Evolutionary conservation across 2,888 invertebrate species (phyloP), one percentile per base, ranked within the genome.

Genomic region (Anoncus sp.): DNA sequence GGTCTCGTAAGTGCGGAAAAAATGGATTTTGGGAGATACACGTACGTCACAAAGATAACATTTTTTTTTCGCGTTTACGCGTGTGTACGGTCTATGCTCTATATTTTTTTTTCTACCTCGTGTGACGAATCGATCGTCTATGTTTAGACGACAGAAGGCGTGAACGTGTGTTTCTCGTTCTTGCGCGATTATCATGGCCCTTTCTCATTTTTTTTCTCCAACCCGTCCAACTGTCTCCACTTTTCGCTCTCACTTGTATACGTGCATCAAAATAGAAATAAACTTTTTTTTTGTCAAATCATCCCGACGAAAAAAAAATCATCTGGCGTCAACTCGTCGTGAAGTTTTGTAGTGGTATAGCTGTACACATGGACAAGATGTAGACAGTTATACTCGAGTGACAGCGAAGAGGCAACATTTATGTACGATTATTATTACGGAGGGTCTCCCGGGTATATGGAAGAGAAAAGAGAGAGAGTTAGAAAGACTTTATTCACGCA

Each of bases 401-500:
- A 77, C 67, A 45, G 57, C 18, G 47, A 7, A 35, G 57, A 59
- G 49, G 57, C 51, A 51, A 51, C 69, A 73, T 65, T 77, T 77
- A 69, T 74, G 55, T 74, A 47, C 62, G 62, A 69, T 70, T 77
- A 71, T 49, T n/a, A n/a, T 18, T 47, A 59, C 59, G 59, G 38
- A 49, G 20, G 22, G 16, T 59, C 38, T 49, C 38, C n/a, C 12
- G 38, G 35, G 31, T 24, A 51, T 27, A 49, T 35, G 22, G 18
- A 35, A 59, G 69, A 47, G 59, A 22, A 45, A n/a, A 40, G 16
- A 27, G 14, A 43, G 59, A 27, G 38, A 10, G 31, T 51, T 6
- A 59, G 67, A 63, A 22, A 55, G 57, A 73, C 57, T 77, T 69
- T 73, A 77, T 77, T n/a, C 73, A 77, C 73, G 69, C 69, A 69